Evolutionary conservation across 1,140 invertebrate genomes (phyloP).

Genomic region (Drosophila auraria): DNA sequence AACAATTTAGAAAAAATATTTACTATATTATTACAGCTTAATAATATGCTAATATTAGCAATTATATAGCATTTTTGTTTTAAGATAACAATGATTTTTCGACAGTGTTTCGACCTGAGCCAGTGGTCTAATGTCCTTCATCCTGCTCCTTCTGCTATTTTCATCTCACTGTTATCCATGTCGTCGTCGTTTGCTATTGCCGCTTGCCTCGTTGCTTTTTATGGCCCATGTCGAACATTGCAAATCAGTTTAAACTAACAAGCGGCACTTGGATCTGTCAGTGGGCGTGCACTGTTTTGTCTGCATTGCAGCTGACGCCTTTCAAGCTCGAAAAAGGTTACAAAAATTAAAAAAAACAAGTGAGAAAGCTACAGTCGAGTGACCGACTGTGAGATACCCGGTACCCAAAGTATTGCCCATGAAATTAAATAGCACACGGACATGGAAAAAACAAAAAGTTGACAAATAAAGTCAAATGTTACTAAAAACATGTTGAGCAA

Average conservation of each 20-base stretch:
- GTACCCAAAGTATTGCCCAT: too few species aligned
- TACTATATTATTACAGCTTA: too few species aligned
- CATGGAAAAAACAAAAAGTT: too few species aligned
- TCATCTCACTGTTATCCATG: conserved; percentile 55
- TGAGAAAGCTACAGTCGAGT: too few species aligned
- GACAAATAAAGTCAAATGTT: too few species aligned
- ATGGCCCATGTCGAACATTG: conserved; percentile 82
- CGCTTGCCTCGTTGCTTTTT: conserved; percentile 72
- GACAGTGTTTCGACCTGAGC: conserved; percentile 47
- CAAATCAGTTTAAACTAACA: conserved; percentile 84
- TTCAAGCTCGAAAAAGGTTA: conserved; percentile 51
- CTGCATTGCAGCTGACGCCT: conserved; percentile 59
- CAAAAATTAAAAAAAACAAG: conserved; percentile 54
- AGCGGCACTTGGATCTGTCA: conserved; percentile 34
- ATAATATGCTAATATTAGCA: too few species aligned
- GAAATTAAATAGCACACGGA: too few species aligned
- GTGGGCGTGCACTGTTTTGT: conserved; percentile 53
- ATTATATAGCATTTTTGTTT: background rate
- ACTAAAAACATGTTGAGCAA: too few species aligned
- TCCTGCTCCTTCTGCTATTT: conserved; percentile 45
- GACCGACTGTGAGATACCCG: too few species aligned
- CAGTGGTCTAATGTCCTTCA: conserved; percentile 39
- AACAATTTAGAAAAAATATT: too few species aligned
- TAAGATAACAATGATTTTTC: background rate
- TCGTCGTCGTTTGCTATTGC: conserved; percentile 44